Percentiles rank a stretch among this genome's conserved stretches.
Conservation (phyloP, 1,140 invertebrate species). For the Drosophila takahashii region DNA sequence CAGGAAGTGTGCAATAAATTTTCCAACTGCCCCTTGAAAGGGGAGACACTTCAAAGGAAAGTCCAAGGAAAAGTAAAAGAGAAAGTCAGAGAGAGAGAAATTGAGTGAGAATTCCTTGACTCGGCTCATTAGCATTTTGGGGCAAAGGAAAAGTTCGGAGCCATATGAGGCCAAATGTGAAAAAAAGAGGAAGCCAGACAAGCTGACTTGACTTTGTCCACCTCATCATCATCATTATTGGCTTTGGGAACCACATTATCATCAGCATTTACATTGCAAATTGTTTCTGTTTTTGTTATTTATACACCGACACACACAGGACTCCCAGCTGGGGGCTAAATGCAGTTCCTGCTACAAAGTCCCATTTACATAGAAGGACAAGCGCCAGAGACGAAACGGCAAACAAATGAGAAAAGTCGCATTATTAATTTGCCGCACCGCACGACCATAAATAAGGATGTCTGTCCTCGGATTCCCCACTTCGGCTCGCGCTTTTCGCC, state of each 20-base stretch:
- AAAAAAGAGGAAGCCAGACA: slow-evolving; percentile 55
- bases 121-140: slow-evolving; percentile 77
- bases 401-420: slow-evolving; percentile 74
- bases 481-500: slow-evolving; percentile 16
- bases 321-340: slow-evolving; percentile 61
- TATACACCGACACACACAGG: slow-evolving; percentile 29
- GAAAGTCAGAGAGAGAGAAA: background rate
- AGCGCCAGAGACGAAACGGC: slow-evolving; percentile 16
- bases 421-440: slow-evolving; percentile 82
- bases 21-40: slow-evolving; percentile 30
- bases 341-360: slow-evolving; percentile 53
- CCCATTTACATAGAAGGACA: slow-evolving; percentile 52
- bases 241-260: slow-evolving; percentile 41
- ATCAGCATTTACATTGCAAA: slow-evolving; percentile 74
- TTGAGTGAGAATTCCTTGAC: slow-evolving; percentile 17
- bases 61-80: background rate
- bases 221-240: slow-evolving; percentile 55
- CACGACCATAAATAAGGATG: slow-evolving; percentile 77
- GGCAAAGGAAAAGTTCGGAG: slow-evolving; percentile 35
- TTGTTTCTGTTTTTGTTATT: slow-evolving; percentile 41
- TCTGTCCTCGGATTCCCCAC: slow-evolving; percentile 28
- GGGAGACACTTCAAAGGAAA: slow-evolving; percentile 49
- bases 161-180: slow-evolving; percentile 54
- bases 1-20: slow-evolving; percentile 78
- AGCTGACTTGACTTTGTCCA: slow-evolving; percentile 43